These are phyloP conservation scores for Aphodius granarius DNA, from an alignment of 2,888 invertebrate species.

Conservation along the genomic window DNA sequence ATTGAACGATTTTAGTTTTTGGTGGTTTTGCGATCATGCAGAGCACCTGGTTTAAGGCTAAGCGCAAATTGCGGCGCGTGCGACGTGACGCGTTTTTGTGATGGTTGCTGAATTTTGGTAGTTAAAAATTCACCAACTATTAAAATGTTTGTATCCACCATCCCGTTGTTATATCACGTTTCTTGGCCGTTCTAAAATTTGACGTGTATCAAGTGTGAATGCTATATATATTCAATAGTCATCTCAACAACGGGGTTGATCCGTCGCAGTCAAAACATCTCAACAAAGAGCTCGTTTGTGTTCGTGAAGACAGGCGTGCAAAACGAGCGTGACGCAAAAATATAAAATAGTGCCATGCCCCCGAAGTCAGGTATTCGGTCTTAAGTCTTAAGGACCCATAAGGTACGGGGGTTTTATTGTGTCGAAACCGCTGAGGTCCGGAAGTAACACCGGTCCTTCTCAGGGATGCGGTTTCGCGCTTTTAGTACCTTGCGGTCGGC, in stretches of 20 bases:
- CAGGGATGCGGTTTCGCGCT: conserved; percentile 6
- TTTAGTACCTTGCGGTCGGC: conserved; percentile 2
- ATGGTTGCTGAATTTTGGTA: too few relatives aligned
- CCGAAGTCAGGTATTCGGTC: not conserved
- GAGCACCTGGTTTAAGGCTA: too few relatives aligned
- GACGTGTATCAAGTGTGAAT: not conserved
- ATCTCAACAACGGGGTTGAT: not conserved
- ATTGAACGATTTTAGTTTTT: not conserved
- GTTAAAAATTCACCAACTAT: too few relatives aligned
- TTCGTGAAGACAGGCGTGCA: not conserved
- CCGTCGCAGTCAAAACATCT: not conserved
- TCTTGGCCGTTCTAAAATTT: not conserved
- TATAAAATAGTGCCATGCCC: not conserved
- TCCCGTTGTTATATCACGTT: not conserved
- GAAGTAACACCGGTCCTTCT: not conserved
- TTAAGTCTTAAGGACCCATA: not conserved
- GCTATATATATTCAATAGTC: not conserved
- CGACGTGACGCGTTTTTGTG: too few relatives aligned
- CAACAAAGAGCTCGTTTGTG: not conserved
- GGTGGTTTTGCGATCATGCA: not conserved
- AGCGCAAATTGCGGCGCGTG: too few relatives aligned
- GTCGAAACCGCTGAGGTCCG: not conserved
- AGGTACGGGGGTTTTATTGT: not conserved
- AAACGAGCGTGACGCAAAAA: not conserved
- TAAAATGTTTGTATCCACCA: not conserved